Evolutionary conservation across 2,797 vertebrate species (phyloP).

Genomic region (Nothura maculosa): DNA sequence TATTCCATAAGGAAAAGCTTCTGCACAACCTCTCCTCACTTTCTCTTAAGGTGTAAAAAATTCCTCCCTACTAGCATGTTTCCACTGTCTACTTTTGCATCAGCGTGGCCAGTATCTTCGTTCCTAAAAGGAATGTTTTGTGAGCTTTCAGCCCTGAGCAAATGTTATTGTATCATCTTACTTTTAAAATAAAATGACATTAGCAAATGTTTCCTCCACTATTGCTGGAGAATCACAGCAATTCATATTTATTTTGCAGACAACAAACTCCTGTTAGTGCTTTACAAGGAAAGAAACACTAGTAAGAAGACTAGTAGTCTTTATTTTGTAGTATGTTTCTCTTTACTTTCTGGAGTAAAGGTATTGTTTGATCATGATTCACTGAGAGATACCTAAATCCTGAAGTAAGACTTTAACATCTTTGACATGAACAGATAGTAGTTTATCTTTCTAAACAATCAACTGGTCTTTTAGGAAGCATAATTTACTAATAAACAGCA

Average conservation of each 20-base stretch:
- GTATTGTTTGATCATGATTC: neutral
- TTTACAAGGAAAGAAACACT: neutral
- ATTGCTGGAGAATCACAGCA: neutral
- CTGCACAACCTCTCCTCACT: neutral
- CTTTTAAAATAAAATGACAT: neutral
- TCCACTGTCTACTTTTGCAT: neutral
- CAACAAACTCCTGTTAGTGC: neutral
- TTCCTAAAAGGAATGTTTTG: neutral
- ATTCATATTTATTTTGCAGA: neutral
- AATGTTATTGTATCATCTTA: neutral
- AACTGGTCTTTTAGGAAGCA: constrained; percentile 18
- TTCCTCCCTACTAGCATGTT: neutral
- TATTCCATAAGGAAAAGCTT: neutral
- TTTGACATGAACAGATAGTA: neutral
- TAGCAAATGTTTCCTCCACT: neutral
- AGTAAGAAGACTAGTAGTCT: neutral
- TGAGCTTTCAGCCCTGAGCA: neutral
- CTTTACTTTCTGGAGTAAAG: constrained; percentile 6
- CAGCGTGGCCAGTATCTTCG: neutral
- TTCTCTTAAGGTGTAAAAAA: neutral
- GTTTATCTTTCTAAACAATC: constrained; percentile 35
- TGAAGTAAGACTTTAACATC: neutral
- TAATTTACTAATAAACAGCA: constrained; percentile 17
- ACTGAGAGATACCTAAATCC: neutral
- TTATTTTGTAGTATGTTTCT: constrained; percentile 28